These are phyloP conservation scores for Polyommatus iphigenia DNA, from an alignment of 2,888 invertebrate genomes.

Conservation along the genomic window DNA sequence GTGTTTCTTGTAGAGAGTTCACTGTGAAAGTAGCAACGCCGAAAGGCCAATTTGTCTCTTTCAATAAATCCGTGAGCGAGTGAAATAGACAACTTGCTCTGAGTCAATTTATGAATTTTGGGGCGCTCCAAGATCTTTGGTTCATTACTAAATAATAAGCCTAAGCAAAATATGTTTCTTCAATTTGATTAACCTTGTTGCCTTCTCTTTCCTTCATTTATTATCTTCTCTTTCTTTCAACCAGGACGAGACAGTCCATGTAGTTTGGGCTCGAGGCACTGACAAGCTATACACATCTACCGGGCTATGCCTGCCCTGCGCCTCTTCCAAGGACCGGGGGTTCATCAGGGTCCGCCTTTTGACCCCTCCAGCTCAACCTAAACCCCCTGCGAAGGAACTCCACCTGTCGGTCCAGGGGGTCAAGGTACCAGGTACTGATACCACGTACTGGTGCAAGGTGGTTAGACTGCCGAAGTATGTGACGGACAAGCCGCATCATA, in stretches of 20 bases:
- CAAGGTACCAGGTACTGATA: constrained; percentile 90
- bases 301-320: constrained; percentile 82
- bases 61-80: too few relatives aligned
- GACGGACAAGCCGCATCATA: constrained; percentile 84
- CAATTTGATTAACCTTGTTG: neutral
- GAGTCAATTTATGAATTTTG: too few relatives aligned
- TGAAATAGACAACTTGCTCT: too few relatives aligned
- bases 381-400: constrained; percentile 75
- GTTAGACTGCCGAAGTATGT: constrained; percentile 87
- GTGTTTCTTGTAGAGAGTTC: too few relatives aligned
- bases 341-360: constrained; percentile 88
- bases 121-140: too few relatives aligned
- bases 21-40: too few relatives aligned
- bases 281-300: constrained; percentile 85
- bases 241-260: constrained; percentile 93
- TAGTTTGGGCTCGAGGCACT: constrained; percentile 91
- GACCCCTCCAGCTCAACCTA: constrained; percentile 62
- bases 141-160: too few relatives aligned
- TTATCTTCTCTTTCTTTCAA: constrained; percentile 35
- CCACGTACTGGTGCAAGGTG: constrained; percentile 98
- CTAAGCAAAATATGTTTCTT: too few relatives aligned
- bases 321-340: constrained; percentile 80
- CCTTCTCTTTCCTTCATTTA: neutral
- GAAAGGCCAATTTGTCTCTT: too few relatives aligned
- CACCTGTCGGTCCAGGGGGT: constrained; percentile 83